Percentiles rank a stretch among this genome's conserved stretches.
Conservation (phyloP, 2,888 invertebrate genomes). For the Aporophyla lueneburgensis region DNA sequence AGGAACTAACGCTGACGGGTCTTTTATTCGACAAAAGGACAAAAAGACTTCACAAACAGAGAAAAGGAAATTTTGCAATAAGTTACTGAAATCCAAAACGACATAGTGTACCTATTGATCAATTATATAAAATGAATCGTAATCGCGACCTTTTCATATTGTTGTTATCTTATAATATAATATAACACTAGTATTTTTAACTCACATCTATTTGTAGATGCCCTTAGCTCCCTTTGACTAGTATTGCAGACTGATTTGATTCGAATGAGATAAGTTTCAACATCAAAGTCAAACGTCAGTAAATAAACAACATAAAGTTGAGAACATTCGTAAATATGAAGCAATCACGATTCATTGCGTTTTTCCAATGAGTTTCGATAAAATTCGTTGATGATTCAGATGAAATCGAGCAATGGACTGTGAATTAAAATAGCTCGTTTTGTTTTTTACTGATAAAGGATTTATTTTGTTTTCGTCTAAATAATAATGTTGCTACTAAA, state of each 20-base stretch:
- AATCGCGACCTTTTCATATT: not conserved
- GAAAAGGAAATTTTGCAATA: not conserved
- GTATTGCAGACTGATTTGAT: slow-evolving; percentile 52
- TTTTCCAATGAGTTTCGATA: slow-evolving; percentile 54
- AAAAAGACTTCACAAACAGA: not conserved
- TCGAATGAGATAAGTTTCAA: slow-evolving; percentile 46
- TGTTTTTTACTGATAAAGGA: slow-evolving; percentile 31
- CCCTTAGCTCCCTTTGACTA: slow-evolving; percentile 21
- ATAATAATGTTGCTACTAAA: not conserved
- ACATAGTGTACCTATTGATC: not conserved
- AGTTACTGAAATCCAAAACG: not conserved
- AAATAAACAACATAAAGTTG: slow-evolving; percentile 53
- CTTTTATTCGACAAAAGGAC: not conserved
- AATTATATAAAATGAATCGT: not conserved
- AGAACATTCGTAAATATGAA: slow-evolving; percentile 55
- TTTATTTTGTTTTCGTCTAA: slow-evolving; percentile 3
- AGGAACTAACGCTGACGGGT: too few species aligned
- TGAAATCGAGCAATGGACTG: slow-evolving; percentile 55
- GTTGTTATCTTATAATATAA: too few species aligned
- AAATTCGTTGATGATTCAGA: slow-evolving; percentile 49
- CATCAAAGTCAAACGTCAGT: slow-evolving; percentile 49
- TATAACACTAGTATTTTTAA: not conserved
- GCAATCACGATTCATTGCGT: slow-evolving; percentile 56
- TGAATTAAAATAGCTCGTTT: slow-evolving; percentile 45
- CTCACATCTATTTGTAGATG: not conserved